Evolutionary conservation across 2,888 invertebrate genomes (phyloP), one percentile per base, ranked within the genome.

Genomic region (Arctia plantaginis): DNA sequence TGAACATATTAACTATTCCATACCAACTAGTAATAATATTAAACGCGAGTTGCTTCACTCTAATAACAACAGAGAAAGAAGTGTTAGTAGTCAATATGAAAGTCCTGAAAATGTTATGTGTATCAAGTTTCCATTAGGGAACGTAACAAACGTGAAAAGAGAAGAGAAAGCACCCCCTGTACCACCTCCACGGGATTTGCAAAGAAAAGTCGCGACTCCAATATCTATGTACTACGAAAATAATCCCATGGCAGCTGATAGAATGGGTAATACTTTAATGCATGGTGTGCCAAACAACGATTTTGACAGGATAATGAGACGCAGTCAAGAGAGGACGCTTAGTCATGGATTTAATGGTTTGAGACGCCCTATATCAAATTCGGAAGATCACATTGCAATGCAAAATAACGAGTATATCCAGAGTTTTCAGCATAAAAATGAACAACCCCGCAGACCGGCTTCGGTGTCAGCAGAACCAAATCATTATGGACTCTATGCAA

Each of bases 111-210:
- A 90, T 75, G 91, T 96, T 1, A 92, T 96, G 89, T 94, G 94
- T 75, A 93, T 96, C 33, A 96, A 96, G 86, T 96, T 96, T 90
- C 96, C 96, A 27, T 85, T 96, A 65, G 96, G 96, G 73, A 96
- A 95, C 84, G 93, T 95, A 12, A 92, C 92, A 64, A 93, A 93
- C 80, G 90, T 92, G 59, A 93, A 92, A 82, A 92, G 92, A 82
- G 95, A 96, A 66, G 94, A 94, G 71, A 96, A 95, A 68, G 87
- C 96, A 59, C 98, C 98, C 10, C 98, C 98, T 0, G 97, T 97
- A 7, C 98, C 98, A 44, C 98, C 98, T 0, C 98, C 98, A n/a
- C 95, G 97, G 83, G 98, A 97, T 91, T 98, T 97, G 80, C 96
- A 96, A 85, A 96, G 97, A 76, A 96, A 97, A 90, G 94, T 96